Evolutionary conservation across 2,113 vertebrate species (phyloP).

Genomic region (Agapornis roseicollis): DNA sequence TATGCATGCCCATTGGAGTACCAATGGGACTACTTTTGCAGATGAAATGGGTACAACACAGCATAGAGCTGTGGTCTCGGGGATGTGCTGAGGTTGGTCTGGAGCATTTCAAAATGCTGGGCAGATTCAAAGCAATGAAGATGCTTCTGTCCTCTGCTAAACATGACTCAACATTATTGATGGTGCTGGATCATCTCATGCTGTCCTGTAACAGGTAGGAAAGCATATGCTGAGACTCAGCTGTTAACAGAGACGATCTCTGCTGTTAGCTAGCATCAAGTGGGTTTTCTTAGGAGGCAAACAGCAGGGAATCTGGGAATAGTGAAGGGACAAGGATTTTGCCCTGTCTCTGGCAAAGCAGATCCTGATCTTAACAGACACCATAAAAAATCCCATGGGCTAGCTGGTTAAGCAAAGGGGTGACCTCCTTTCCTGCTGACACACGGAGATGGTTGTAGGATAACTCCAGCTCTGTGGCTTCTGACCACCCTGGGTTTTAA

Average conservation of each 20-base stretch:
- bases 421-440: background rate
- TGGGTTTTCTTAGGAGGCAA: background rate
- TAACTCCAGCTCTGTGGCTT: background rate
- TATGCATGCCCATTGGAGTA: accelerated
- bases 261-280: background rate
- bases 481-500: background rate
- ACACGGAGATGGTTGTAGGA: background rate
- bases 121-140: background rate
- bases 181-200: background rate
- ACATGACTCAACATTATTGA: background rate
- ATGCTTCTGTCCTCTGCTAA: background rate
- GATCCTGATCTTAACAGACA: background rate
- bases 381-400: accelerated
- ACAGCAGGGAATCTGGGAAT: background rate
- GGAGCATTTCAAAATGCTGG: background rate
- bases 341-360: background rate
- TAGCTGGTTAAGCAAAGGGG: background rate
- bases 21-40: background rate
- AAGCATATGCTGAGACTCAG: background rate
- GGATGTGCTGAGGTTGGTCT: background rate
- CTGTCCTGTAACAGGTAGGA: background rate
- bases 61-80: background rate
- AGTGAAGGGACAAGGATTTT: background rate
- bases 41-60: background rate
- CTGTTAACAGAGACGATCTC: background rate